Conservation (phyloP, 2,888 invertebrate species). For the Dolichopus griseipennis region DNA sequence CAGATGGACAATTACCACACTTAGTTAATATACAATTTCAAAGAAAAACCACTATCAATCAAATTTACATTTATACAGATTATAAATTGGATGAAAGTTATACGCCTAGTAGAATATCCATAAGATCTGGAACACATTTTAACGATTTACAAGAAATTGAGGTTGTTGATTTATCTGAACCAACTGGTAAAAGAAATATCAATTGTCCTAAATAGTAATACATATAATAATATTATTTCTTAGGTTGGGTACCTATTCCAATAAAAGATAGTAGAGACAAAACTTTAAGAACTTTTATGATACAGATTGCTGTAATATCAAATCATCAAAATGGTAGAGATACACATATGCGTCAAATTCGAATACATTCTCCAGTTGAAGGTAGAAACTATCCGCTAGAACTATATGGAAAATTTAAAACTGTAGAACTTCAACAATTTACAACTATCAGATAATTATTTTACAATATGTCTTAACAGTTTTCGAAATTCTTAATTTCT, state of each 20-base stretch:
- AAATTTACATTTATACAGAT: conserved; percentile 95
- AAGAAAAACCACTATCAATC: conserved; percentile 86
- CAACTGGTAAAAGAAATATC: conserved; percentile 53
- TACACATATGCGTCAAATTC: conserved; percentile 95
- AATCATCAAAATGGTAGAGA: conserved; percentile 99
- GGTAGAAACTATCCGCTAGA: conserved; percentile 51
- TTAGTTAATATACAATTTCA: conserved; percentile 94
- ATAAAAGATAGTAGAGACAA: conserved; percentile 79
- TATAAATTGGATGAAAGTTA: conserved; percentile 98
- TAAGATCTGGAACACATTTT: conserved; percentile 89
- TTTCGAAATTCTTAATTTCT: too few species aligned
- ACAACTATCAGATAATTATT: conserved; percentile 60
- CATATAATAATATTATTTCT: neutral
- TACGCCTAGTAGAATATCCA: conserved; percentile 90
- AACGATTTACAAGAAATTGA: conserved; percentile 95
- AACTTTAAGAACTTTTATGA: conserved; percentile 90
- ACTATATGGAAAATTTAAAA: conserved; percentile 68
- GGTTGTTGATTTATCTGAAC: conserved; percentile 86
- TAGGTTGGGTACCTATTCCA: conserved; percentile 92
- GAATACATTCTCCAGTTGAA: conserved; percentile 79
- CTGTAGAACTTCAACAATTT: conserved; percentile 72
- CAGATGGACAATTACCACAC: conserved; percentile 97
- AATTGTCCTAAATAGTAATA: neutral
- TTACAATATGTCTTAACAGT: too few species aligned
- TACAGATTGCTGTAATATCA: conserved; percentile 90